These are phyloP conservation scores for Furcifer pardalis DNA, from an alignment of 2,797 vertebrate species.

Conservation along the genomic window DNA sequence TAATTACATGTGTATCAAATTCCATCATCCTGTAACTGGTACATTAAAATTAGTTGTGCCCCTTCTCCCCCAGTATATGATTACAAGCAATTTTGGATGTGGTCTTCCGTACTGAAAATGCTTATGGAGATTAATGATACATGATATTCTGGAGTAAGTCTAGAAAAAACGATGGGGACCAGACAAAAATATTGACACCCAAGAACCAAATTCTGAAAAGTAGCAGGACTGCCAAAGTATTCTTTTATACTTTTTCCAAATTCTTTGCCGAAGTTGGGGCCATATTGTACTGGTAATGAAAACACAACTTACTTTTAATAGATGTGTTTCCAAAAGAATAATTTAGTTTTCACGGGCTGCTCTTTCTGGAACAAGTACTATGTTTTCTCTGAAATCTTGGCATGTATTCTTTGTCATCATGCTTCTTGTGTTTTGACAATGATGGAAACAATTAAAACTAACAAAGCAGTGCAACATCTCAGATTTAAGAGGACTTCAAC, in stretches of 20 bases:
- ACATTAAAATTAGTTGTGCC: not conserved
- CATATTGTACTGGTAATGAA: not conserved
- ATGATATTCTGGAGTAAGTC: no score
- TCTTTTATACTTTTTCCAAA: no score
- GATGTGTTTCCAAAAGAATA: not conserved
- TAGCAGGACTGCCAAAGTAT: conserved; percentile 34
- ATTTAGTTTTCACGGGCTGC: not conserved
- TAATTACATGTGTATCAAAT: not conserved
- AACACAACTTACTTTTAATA: not conserved
- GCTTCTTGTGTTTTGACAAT: no score
- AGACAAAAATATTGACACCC: conserved; percentile 58
- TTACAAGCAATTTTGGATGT: not conserved
- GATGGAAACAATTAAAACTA: not conserved
- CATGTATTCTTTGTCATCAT: no score
- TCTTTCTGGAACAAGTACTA: not conserved
- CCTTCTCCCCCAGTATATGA: not conserved
- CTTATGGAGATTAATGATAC: not conserved
- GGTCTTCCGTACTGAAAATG: not conserved
- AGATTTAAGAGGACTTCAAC: not conserved
- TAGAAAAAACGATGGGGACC: not conserved
- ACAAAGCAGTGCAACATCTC: not conserved
- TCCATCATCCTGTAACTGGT: not conserved
- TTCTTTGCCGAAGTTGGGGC: not conserved
- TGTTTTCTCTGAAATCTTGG: not conserved
- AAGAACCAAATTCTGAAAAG: not conserved